Evolutionary conservation across 2,888 invertebrate genomes (phyloP).

Genomic region (Oligia strigilis): DNA sequence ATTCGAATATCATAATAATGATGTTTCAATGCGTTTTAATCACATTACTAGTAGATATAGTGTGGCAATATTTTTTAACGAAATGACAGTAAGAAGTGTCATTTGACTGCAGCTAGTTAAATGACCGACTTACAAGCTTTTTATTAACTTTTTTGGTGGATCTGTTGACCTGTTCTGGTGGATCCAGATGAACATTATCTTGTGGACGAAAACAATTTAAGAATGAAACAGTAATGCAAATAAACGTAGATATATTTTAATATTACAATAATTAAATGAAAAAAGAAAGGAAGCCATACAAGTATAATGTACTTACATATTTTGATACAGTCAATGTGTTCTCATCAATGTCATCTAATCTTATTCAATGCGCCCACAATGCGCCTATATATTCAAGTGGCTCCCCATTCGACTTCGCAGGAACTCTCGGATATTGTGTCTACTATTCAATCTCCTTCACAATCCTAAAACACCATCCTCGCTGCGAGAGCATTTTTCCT

Average conservation of each 20-base stretch:
- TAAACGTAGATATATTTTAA: conserved; percentile 21
- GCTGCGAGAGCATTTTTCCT: too few relatives aligned
- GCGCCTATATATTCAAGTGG: too few relatives aligned
- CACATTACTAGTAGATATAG: too few relatives aligned
- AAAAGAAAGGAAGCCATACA: background rate
- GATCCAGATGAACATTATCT: background rate
- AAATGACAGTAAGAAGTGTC: too few relatives aligned
- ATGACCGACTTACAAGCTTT: background rate
- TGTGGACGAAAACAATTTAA: background rate
- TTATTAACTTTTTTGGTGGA: background rate
- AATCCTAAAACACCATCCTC: too few relatives aligned
- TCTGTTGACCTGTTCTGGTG: background rate
- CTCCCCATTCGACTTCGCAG: too few relatives aligned
- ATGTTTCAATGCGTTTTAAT: too few relatives aligned
- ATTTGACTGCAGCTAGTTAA: too few relatives aligned
- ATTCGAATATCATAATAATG: too few relatives aligned
- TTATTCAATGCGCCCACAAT: background rate
- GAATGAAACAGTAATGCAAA: background rate
- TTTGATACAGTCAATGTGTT: background rate
- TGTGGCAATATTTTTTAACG: too few relatives aligned
- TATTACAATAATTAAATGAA: background rate
- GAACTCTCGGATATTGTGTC: too few relatives aligned
- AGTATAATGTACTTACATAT: background rate
- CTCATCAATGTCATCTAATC: background rate
- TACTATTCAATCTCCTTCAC: too few relatives aligned